These are phyloP conservation scores for Parnassius mnemosyne DNA, from an alignment of 2,888 invertebrate species.

Conservation along the genomic window DNA sequence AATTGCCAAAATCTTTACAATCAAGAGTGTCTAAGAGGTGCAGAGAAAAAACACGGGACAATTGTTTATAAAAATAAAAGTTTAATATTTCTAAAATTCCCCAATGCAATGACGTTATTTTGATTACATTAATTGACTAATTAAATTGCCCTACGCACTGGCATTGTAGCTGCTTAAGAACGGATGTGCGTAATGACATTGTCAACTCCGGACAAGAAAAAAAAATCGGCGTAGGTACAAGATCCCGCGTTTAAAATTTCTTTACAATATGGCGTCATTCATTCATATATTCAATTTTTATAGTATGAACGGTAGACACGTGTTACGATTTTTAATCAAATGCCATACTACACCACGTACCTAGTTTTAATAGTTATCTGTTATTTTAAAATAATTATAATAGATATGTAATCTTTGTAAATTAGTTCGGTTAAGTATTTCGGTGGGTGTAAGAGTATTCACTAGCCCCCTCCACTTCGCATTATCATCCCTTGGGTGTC, in stretches of 20 bases:
- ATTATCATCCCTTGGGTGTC: no score
- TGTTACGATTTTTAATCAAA: no score
- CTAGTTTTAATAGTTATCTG: no score
- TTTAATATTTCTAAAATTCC: slow-evolving; percentile 7
- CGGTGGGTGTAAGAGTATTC: no score
- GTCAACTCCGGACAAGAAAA: slow-evolving; percentile 42
- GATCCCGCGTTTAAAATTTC: slow-evolving; percentile 28
- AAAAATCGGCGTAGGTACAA: slow-evolving; percentile 21
- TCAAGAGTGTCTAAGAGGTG: no score
- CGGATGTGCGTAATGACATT: slow-evolving; percentile 68
- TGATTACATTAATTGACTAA: slow-evolving; percentile 54
- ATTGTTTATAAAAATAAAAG: not conserved
- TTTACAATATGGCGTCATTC: slow-evolving; percentile 31
- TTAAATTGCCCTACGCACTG: slow-evolving; percentile 65
- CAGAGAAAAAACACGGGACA: no score
- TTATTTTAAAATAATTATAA: no score
- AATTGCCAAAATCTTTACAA: no score
- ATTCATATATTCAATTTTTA: not conserved
- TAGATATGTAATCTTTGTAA: no score
- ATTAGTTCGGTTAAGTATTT: no score
- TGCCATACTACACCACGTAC: no score
- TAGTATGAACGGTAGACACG: not conserved
- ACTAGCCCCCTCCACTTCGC: no score
- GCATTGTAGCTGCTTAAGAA: slow-evolving; percentile 48
- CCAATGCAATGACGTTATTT: slow-evolving; percentile 43